phyloP scores from a whole-genome alignment of 2,797 vertebrate species.

The Periophthalmus magnuspinnatus region DNA sequence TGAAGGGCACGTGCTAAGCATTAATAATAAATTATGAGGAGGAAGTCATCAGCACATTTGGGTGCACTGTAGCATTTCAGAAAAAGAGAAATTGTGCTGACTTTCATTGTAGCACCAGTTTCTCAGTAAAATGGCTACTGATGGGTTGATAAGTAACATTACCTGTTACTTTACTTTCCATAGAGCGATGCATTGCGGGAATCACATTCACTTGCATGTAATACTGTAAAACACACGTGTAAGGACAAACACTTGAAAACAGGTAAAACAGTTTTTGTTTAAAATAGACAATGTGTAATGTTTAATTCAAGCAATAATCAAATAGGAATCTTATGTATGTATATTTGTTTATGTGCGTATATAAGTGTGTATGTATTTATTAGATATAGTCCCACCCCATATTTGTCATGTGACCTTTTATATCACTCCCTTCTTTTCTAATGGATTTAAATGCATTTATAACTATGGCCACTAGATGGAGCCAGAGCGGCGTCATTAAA shows the following conservation, averaged over 20 bases:
- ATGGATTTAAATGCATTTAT: not conserved
- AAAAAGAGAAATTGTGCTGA: constrained; percentile 59
- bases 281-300: not conserved
- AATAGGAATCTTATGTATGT: not conserved
- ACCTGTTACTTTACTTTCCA: constrained; percentile 23
- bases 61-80: constrained; percentile 58
- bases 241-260: not conserved
- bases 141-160: constrained; percentile 65
- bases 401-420: not conserved
- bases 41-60: constrained; percentile 75
- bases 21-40: constrained; percentile 62
- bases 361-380: not conserved
- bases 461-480: constrained; percentile 30
- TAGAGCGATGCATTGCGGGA: constrained; percentile 1
- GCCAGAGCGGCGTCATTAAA: constrained; percentile 9
- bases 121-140: constrained; percentile 31
- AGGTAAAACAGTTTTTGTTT: not conserved
- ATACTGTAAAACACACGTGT: not conserved
- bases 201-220: no score
- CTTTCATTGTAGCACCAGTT: constrained; percentile 12
- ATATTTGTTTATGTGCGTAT: no score
- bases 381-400: not conserved
- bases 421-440: not conserved
- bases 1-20: not conserved
- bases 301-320: not conserved